These are phyloP conservation scores for Nymphalis io DNA, from an alignment of 1,140 invertebrate species.

Conservation along the genomic window DNA sequence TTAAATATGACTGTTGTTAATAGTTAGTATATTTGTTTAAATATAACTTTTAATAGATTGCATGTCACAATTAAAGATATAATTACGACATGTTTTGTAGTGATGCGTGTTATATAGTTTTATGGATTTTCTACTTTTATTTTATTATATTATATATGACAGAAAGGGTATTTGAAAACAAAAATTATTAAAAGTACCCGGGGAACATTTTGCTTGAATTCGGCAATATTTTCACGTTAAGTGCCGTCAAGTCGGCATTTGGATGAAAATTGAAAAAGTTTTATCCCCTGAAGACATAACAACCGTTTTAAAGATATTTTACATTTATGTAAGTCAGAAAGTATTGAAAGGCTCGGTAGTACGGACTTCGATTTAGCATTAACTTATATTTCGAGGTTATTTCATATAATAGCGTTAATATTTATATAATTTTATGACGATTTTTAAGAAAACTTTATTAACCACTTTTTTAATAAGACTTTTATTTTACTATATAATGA, in stretches of 20 bases:
- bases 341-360: slow-evolving; percentile 25
- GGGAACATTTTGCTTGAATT: slow-evolving; percentile 36
- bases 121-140: background rate
- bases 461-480: too few relatives aligned
- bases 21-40: too few relatives aligned
- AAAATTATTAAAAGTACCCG: slow-evolving; percentile 33
- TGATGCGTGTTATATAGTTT: too few relatives aligned
- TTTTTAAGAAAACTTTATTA: too few relatives aligned
- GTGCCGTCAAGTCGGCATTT: slow-evolving; percentile 57
- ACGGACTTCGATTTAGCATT: slow-evolving; percentile 17
- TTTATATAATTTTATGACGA: background rate
- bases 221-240: slow-evolving; percentile 59
- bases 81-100: too few relatives aligned
- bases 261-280: slow-evolving; percentile 76
- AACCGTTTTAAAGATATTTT: slow-evolving; percentile 57
- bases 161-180: slow-evolving; percentile 27
- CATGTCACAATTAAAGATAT: too few relatives aligned
- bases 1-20: background rate
- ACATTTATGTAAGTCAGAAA: slow-evolving; percentile 43
- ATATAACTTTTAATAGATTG: too few relatives aligned
- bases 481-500: too few relatives aligned
- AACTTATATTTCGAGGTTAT: slow-evolving; percentile 14
- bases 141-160: background rate
- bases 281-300: slow-evolving; percentile 57
- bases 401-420: background rate